A percentile compares a stretch with the other conserved stretches of the same genome.
Evolutionary conservation across 2,888 invertebrate species (phyloP).

Genomic region (Xanthostigma xanthostigma): DNA sequence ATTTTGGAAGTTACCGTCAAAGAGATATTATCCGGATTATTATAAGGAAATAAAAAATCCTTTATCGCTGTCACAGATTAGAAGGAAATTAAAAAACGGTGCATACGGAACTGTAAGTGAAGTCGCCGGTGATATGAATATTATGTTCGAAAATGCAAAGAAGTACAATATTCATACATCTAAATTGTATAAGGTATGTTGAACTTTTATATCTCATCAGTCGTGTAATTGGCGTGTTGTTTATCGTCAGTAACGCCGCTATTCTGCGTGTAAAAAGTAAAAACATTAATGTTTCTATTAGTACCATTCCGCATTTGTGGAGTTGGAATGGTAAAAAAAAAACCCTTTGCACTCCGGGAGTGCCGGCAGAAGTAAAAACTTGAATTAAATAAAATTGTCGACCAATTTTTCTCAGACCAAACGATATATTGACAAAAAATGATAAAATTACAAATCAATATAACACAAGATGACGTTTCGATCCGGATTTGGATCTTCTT

Average conservation of each 20-base stretch:
- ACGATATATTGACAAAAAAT: too few species aligned
- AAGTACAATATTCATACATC: conserved; percentile 73
- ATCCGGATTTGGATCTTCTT: too few species aligned
- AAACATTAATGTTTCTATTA: too few species aligned
- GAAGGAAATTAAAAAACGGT: conserved; percentile 65
- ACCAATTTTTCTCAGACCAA: too few species aligned
- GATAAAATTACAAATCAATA: too few species aligned
- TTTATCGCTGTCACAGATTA: conserved; percentile 83
- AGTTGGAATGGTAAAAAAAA: too few species aligned
- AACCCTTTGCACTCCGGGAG: too few species aligned
- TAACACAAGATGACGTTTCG: too few species aligned
- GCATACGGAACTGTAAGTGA: conserved; percentile 75
- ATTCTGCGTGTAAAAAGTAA: background rate
- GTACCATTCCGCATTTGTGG: too few species aligned
- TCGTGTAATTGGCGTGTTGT: too few species aligned
- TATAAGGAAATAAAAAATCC: conserved; percentile 95
- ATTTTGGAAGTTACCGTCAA: conserved; percentile 84
- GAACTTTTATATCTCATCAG: background rate
- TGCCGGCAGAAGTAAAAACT: too few species aligned
- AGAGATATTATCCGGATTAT: conserved; percentile 88
- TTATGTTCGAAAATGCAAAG: conserved; percentile 95
- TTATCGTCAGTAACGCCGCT: background rate
- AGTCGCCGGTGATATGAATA: conserved; percentile 84
- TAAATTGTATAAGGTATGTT: conserved; percentile 56
- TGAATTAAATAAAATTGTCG: too few species aligned